Conservation (phyloP, 2,113 vertebrate species). For the Oreotrochilus melanogaster region DNA sequence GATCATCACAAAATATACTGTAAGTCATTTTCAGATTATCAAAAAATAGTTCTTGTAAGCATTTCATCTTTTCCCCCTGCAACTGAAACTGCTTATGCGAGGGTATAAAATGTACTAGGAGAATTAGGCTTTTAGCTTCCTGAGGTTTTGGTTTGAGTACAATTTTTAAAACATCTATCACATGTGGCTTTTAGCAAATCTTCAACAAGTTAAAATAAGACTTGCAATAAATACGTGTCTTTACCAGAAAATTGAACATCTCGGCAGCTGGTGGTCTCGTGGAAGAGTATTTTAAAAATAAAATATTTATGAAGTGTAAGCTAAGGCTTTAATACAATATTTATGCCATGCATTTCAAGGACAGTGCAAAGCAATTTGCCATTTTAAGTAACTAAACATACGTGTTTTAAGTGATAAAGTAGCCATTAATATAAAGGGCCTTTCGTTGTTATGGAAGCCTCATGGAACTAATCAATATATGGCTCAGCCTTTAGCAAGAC, state of each 20-base stretch:
- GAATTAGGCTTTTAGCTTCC: slow-evolving; percentile 39
- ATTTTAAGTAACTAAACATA: slow-evolving; percentile 68
- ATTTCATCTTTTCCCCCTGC: slow-evolving; percentile 47
- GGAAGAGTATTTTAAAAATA: slow-evolving; percentile 70
- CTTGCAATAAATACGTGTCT: slow-evolving; percentile 75
- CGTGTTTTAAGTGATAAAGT: slow-evolving; percentile 59
- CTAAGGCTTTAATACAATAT: slow-evolving; percentile 78
- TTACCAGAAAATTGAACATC: slow-evolving; percentile 72
- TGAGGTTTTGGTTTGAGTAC: slow-evolving; percentile 61
- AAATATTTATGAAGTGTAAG: slow-evolving; percentile 81
- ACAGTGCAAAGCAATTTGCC: slow-evolving; percentile 67
- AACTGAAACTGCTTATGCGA: slow-evolving; percentile 46
- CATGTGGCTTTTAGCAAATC: slow-evolving; percentile 73
- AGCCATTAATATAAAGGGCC: slow-evolving; percentile 39
- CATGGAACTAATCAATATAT: not conserved
- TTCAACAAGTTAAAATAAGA: slow-evolving; percentile 68
- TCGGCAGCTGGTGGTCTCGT: slow-evolving; percentile 64
- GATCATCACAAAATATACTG: slow-evolving; percentile 6
- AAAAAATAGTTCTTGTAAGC: slow-evolving; percentile 43
- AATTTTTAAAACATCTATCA: slow-evolving; percentile 59
- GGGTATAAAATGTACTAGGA: slow-evolving; percentile 53
- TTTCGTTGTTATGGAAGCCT: slow-evolving; percentile 19
- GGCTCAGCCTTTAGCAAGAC: not conserved
- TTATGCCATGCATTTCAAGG: slow-evolving; percentile 78
- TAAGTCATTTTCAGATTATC: slow-evolving; percentile 48